Conservation (phyloP, 92 coral and sea anemone species). For the Porites lobata region DNA sequence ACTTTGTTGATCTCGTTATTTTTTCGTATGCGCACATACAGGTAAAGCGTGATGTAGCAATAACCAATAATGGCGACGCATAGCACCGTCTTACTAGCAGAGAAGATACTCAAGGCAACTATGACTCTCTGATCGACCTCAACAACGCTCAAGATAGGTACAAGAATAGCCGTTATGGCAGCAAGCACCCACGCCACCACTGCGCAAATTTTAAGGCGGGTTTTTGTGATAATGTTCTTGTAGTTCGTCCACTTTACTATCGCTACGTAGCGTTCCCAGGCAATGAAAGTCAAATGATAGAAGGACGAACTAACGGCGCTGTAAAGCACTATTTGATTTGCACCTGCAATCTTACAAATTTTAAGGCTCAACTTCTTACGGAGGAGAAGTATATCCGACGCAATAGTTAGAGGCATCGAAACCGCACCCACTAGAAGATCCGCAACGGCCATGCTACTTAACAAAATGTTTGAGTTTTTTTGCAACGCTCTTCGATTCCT, state of each 20-base stretch:
- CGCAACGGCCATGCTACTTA: constrained; percentile 30
- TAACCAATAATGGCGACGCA: constrained; percentile 16
- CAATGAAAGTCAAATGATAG: constrained; percentile 37
- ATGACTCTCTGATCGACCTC: not conserved
- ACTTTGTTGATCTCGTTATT: not conserved
- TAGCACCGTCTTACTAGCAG: not conserved
- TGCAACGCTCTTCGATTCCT: not conserved
- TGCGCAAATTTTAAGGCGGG: not conserved
- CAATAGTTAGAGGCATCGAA: not conserved
- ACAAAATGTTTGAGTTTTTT: constrained; percentile 23
- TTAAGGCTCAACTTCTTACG: not conserved
- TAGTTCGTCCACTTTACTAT: constrained; percentile 9
- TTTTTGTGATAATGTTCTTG: constrained; percentile 14
- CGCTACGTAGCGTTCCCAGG: constrained; percentile 36
- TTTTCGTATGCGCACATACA: not conserved
- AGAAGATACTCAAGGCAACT: not conserved
- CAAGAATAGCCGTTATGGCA: not conserved
- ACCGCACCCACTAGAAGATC: constrained; percentile 34
- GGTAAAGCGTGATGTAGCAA: constrained; percentile 13
- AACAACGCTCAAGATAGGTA: not conserved
- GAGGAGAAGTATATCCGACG: not conserved
- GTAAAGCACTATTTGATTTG: not conserved
- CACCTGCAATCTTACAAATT: not conserved
- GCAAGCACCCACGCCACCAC: constrained; percentile 9
- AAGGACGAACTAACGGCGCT: constrained; percentile 6